Evolutionary conservation across 2,797 vertebrate species (phyloP).

Genomic region (Allobates femoralis): DNA sequence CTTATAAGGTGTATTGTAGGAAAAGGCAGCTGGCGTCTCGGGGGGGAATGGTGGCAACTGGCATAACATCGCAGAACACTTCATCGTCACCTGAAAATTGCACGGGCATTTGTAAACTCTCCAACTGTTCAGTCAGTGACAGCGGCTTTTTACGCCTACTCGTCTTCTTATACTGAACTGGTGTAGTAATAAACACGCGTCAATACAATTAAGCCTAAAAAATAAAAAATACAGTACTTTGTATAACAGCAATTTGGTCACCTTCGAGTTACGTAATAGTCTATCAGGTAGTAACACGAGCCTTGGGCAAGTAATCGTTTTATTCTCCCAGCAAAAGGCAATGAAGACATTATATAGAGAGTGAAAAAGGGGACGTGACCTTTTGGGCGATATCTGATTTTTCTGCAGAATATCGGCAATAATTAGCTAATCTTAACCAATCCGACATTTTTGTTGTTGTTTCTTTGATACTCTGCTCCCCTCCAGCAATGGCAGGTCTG

Average conservation of each 20-base stretch:
- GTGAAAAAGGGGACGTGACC: slow-evolving; percentile 24
- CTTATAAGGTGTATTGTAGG: background rate
- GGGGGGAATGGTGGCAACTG: background rate
- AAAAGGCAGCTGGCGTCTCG: background rate
- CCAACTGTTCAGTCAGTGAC: slow-evolving; percentile 5
- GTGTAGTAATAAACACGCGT: slow-evolving; percentile 47
- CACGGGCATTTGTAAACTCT: slow-evolving; percentile 28
- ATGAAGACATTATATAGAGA: slow-evolving; percentile 18
- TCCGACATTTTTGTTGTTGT: slow-evolving; percentile 2
- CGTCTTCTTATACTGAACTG: slow-evolving; percentile 28
- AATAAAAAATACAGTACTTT: slow-evolving; percentile 50
- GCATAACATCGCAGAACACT: slow-evolving; percentile 23
- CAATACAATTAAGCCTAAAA: slow-evolving; percentile 46
- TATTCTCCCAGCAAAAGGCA: slow-evolving; percentile 18
- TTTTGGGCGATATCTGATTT: slow-evolving; percentile 33
- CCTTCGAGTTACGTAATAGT: slow-evolving; percentile 29
- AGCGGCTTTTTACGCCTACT: background rate
- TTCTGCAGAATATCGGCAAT: slow-evolving; percentile 42
- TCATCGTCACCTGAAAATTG: slow-evolving; percentile 36
- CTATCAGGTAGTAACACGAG: slow-evolving; percentile 6
- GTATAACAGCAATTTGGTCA: slow-evolving; percentile 45
- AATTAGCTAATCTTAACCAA: slow-evolving; percentile 46
- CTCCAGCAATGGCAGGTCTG: slow-evolving; percentile 47
- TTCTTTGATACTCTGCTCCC: slow-evolving; percentile 37
- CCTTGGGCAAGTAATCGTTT: slow-evolving; percentile 26